Conservation (phyloP, 1,140 invertebrate genomes). For the Mesaphorura yosii region DNA sequence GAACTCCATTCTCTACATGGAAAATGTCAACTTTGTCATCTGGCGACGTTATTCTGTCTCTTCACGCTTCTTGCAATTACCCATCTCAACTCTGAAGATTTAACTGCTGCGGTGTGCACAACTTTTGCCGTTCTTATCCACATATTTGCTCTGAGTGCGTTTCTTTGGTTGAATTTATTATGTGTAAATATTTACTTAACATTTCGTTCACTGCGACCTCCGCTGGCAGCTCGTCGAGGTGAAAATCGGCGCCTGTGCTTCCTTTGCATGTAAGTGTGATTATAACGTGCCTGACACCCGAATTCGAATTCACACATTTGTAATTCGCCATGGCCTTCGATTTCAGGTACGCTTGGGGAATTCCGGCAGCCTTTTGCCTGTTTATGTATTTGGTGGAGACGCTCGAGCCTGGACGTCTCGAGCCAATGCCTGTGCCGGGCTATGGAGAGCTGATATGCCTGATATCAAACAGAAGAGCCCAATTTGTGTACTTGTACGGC, state of each 20-base stretch:
- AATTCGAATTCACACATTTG: neutral
- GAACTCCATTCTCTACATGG: slow-evolving; percentile 28
- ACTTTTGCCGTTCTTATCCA: slow-evolving; percentile 27
- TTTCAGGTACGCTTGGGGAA: slow-evolving; percentile 29
- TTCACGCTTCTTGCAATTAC: slow-evolving; percentile 19
- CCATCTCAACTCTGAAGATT: slow-evolving; percentile 10
- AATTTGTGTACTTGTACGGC: slow-evolving; percentile 64
- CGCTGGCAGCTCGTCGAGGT: slow-evolving; percentile 21
- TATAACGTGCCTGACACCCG: neutral
- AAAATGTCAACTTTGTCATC: slow-evolving; percentile 16
- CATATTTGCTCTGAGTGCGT: slow-evolving; percentile 27
- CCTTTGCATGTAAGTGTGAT: slow-evolving; percentile 27
- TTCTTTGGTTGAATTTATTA: slow-evolving; percentile 29
- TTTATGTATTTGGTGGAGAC: slow-evolving; percentile 24
- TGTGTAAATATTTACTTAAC: slow-evolving; percentile 31
- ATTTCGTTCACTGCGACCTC: slow-evolving; percentile 25
- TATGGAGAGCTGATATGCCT: slow-evolving; percentile 24
- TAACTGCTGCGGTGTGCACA: slow-evolving; percentile 15
- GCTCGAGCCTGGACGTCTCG: slow-evolving; percentile 17
- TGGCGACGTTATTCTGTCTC: slow-evolving; percentile 25
- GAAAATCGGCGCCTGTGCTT: slow-evolving; percentile 27
- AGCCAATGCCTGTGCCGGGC: slow-evolving; percentile 24
- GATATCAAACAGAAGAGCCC: slow-evolving; percentile 27
- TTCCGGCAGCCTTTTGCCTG: slow-evolving; percentile 26
- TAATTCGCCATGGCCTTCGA: neutral